Base-by-base conservation (phyloP, 2,888 invertebrate species). In the Eubasilissa splendida region DNA sequence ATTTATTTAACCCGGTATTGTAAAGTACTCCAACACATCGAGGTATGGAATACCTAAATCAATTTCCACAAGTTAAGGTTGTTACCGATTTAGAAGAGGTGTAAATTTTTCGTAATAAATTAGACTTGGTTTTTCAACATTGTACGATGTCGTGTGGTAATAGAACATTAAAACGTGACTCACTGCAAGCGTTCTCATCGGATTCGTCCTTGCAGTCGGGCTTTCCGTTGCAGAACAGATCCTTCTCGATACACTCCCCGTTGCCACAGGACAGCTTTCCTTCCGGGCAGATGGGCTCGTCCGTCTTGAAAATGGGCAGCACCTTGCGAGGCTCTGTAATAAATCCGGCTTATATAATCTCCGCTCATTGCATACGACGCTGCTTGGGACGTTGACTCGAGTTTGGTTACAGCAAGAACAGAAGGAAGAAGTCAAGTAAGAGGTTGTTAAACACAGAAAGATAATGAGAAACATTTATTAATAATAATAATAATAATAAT, bases 151-250 rank as follows among this genome's bases (percentile, higher is more conserved):
- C 42, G 42, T 42, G 42, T 42, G 22, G 22, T 22, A 22, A 42
- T 42, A 42, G 3, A 4, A 42, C 3, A 42, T 5, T 76, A 11
- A 11, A 54, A 71, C 50, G 12, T 31, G 9, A 96, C 97, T 95
- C 92, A 97, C 97, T 95, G 92, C 97, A 97, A 84, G 97, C 96
- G 86, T 97, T 97, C 90, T 97, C 97, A 87, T 97, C 97, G 76
- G 97, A 97, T 87, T 97, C 97, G 87, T 97, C 97, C 87, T 96
- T 95, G 90, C 97, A 97, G 87, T 97, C 97, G 76, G 95, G 93
- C 88, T 96, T 96, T 86, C 96, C 97, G 87, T 97, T 97, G 89
- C 97, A 97, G 93, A 97, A 97, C 79, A 97, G 91, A 86, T 96
- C 96, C 88, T 95, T 96, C 85, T 97, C 96, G 81, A 97, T 93